A percentile compares a stretch with the other conserved stretches of the same genome.
These are phyloP conservation scores for Cepaea hortensis DNA, from an alignment of 2,888 invertebrate genomes.

Conservation along the genomic window DNA sequence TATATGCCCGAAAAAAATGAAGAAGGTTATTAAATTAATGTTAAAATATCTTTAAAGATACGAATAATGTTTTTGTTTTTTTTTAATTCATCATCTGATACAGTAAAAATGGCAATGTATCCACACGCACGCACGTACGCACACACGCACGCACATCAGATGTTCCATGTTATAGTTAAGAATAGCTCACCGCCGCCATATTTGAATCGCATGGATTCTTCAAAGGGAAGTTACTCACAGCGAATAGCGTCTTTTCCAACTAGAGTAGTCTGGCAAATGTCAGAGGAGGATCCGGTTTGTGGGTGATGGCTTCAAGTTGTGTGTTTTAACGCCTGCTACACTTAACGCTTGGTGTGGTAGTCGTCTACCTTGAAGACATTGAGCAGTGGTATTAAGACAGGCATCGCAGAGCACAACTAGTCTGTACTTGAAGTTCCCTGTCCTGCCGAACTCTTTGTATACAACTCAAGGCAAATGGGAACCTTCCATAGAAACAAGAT, in stretches of 20 bases:
- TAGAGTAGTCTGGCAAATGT: slow-evolving; percentile 17
- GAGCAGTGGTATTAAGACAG: neutral
- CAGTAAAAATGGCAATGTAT: too few species aligned
- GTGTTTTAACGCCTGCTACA: neutral
- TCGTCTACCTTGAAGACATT: neutral
- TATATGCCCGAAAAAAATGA: too few species aligned
- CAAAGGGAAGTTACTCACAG: neutral
- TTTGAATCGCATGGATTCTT: neutral
- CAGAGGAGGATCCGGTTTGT: neutral
- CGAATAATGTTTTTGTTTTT: too few species aligned
- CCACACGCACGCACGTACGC: too few species aligned
- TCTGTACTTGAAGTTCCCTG: too few species aligned
- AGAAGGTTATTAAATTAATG: too few species aligned
- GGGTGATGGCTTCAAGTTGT: slow-evolving; percentile 15
- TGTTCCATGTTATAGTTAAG: neutral
- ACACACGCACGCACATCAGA: neutral
- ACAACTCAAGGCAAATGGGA: too few species aligned
- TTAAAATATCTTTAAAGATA: too few species aligned
- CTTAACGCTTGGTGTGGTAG: neutral
- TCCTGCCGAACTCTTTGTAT: too few species aligned
- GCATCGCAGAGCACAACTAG: too few species aligned
- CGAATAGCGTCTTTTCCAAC: neutral
- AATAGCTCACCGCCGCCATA: neutral
- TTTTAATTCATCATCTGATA: too few species aligned
- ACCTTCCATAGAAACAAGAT: too few species aligned